Evolutionary conservation across 2,797 vertebrate species (phyloP), one percentile per base, ranked within the genome.

Genomic region (Coregonus ussuriensis): DNA sequence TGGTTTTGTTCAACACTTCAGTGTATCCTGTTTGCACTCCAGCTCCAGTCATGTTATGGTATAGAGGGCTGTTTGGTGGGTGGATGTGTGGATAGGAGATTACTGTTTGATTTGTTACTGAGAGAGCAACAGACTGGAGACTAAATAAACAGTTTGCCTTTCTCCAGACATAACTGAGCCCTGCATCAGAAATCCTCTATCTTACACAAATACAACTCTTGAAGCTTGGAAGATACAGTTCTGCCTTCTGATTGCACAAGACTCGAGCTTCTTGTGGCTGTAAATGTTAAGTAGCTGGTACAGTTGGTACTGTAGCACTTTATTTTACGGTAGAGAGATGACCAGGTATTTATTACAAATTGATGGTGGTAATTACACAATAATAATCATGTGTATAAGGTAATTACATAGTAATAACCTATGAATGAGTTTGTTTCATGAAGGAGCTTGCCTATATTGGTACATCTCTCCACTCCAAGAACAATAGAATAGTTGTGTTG

Each of bases 161-260:
- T 85, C 77, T 74, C 65, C 33, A 74, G 75, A 81, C 85, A 85
- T 84, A 86, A 84, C 87, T 85, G 74, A 84, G 84, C 85, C 83
- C 72, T 86, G 81, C 79, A 81, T 82, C 77, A 81, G 65, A 77
- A 83, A 82, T 82, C 76, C 41, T 77, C 62, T 54, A 63, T 79
- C 15, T 74, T 79, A 59, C 76, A 77, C 72, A 71, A 77, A 84
- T 13, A 13, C 41, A 79, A 81, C 71, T 85, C 77, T 86, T 83
- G 33, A n/a, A 33, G 85, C 79, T 83, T 75, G 83, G 72, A 82
- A 84, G 75, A 79, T 75, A 5, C 68, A 73, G 41, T 47, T 47
- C 9, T 47, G 9, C 41, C 41, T 47, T 47, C 41, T 47, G 9
- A 47, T 47, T 11, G 41, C 0, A 47, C 41, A 47, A 47, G 9